phyloP scores from a whole-genome alignment of 2,113 vertebrate species.

The Felis chaus region DNA sequence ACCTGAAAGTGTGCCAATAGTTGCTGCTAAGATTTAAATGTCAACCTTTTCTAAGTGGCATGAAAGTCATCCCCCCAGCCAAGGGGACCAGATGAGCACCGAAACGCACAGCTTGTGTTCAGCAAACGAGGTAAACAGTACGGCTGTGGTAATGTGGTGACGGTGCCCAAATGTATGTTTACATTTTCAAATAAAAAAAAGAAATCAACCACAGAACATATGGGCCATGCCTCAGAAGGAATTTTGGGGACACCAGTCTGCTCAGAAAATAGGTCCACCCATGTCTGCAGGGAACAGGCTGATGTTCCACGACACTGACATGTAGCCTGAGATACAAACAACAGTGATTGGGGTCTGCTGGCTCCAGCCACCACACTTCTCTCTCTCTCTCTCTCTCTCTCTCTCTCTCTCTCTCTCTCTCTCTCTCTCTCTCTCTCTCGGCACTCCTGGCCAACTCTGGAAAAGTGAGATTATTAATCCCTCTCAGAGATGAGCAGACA shows the following conservation, averaged over 20 bases:
- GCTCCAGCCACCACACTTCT: accelerated
- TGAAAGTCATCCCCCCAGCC: conserved; percentile 46
- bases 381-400: not conserved
- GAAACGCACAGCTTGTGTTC: conserved; percentile 61
- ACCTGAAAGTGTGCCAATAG: conserved; percentile 32
- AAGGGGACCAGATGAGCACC: conserved; percentile 60
- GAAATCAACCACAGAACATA: conserved; percentile 11
- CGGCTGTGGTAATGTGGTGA: not conserved
- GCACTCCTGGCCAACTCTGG: not conserved
- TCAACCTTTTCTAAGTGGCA: conserved; percentile 42
- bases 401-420: not conserved
- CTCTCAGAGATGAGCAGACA: not conserved
- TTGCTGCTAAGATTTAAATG: conserved; percentile 72
- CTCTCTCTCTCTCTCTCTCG: not conserved
- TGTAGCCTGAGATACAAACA: not conserved
- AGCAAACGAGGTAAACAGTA: conserved; percentile 49
- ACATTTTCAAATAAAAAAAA: conserved; percentile 29
- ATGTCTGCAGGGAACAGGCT: not conserved
- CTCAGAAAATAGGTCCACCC: not conserved
- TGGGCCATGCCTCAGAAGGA: conserved; percentile 31
- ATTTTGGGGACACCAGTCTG: not conserved
- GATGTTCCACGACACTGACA: accelerated
- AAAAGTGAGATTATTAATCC: not conserved
- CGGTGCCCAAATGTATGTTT: conserved; percentile 42
- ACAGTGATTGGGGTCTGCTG: not conserved